phyloP scores from a whole-genome alignment of 2,113 vertebrate species.

The Toxotes jaculatrix region DNA sequence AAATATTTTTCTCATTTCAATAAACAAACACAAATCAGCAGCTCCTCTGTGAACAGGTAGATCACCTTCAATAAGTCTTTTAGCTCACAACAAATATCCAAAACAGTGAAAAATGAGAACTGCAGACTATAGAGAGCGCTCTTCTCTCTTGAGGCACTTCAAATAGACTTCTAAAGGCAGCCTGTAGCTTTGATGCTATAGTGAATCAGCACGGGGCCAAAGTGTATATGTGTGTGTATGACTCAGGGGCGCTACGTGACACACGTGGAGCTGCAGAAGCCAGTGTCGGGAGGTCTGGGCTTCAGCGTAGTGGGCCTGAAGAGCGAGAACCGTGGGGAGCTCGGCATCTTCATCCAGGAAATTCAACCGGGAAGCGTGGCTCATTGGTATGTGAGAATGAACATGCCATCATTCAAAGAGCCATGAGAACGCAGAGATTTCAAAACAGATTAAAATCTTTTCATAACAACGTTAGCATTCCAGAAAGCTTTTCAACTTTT shows the following conservation, averaged over 20 bases:
- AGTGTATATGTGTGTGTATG: constrained; percentile 35
- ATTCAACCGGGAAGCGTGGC: constrained; percentile 93
- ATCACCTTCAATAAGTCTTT: neutral
- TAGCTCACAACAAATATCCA: constrained; percentile 27
- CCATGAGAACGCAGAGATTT: neutral
- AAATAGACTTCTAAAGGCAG: constrained; percentile 61
- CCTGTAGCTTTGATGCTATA: constrained; percentile 65
- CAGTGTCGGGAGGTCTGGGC: constrained; percentile 89
- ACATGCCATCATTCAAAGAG: neutral
- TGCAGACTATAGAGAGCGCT: neutral
- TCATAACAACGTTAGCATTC: neutral
- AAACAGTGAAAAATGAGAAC: constrained; percentile 20
- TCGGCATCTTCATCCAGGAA: constrained; percentile 97
- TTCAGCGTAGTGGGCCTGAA: constrained; percentile 95
- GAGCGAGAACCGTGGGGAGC: constrained; percentile 93
- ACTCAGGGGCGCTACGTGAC: constrained; percentile 90
- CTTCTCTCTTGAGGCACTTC: constrained; percentile 55
- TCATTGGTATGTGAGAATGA: constrained; percentile 84
- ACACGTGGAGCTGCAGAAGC: constrained; percentile 90
- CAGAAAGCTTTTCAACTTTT: neutral
- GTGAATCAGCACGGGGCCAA: constrained; percentile 33
- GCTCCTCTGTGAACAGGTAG: constrained; percentile 8
- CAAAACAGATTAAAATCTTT: neutral
- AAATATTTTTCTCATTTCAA: neutral
- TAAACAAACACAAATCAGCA: neutral